A percentile compares a stretch with the other conserved stretches of the same genome.
phyloP scores from a whole-genome alignment of 2,797 vertebrate genomes.

The Synaphobranchus kaupii region DNA sequence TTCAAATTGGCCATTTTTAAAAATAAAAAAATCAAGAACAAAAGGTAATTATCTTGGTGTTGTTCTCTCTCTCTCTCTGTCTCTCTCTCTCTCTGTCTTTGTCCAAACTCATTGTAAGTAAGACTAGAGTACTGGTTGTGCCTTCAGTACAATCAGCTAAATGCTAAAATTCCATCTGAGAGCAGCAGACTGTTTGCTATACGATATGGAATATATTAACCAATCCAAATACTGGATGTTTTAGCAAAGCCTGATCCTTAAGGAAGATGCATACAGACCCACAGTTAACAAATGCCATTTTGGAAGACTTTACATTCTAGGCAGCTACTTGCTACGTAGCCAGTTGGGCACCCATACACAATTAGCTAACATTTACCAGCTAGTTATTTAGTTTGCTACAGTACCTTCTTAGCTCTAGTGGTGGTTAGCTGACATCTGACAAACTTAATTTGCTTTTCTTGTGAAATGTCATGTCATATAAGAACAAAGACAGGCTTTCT shows the following conservation, averaged over 20 bases:
- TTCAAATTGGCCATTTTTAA: neutral
- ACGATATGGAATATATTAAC: neutral
- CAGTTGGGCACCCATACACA: too few relatives aligned
- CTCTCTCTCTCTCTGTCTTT: neutral
- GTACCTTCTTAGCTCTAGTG: too few relatives aligned
- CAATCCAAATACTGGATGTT: neutral
- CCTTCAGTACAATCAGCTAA: neutral
- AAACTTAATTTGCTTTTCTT: neutral
- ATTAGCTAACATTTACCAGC: too few relatives aligned
- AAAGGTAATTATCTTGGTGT: neutral
- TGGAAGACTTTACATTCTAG: too few relatives aligned
- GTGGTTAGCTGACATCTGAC: neutral
- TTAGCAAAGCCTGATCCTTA: neutral
- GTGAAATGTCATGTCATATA: neutral
- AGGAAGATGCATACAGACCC: neutral
- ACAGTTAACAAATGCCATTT: too few relatives aligned
- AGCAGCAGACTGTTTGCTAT: neutral
- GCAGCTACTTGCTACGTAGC: too few relatives aligned
- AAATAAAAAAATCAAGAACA: neutral
- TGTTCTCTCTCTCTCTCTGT: neutral
- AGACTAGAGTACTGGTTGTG: neutral
- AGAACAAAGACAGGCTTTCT: neutral
- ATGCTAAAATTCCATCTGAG: neutral
- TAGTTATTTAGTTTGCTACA: too few relatives aligned
- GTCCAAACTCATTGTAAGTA: too few relatives aligned